Conservation (phyloP, 2,888 invertebrate genomes). For the Clanis bilineata region DNA sequence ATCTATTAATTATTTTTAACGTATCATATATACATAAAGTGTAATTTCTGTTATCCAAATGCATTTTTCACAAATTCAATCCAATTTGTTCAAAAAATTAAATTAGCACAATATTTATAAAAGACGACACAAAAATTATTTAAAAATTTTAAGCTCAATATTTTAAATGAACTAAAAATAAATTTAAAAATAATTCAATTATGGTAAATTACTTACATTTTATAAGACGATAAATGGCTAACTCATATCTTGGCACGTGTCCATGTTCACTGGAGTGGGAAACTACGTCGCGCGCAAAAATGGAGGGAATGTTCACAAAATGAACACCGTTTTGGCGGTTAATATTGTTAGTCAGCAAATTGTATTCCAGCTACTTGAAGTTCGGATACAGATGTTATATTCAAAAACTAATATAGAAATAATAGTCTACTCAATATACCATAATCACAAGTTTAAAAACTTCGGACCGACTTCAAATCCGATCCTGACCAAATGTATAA, state of each 20-base stretch:
- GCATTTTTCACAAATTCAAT: neutral
- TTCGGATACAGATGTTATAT: too few relatives aligned
- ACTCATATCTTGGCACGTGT: constrained; percentile 14
- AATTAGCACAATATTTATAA: neutral
- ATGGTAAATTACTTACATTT: neutral
- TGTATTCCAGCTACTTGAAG: neutral
- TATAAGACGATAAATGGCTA: constrained; percentile 9
- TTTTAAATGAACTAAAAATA: neutral
- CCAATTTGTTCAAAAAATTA: too few relatives aligned
- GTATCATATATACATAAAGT: too few relatives aligned
- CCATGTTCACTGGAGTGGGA: constrained; percentile 9
- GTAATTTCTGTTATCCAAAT: neutral
- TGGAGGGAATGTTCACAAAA: constrained; percentile 11
- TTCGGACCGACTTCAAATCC: too few relatives aligned
- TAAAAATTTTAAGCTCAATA: neutral
- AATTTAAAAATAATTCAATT: neutral
- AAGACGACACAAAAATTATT: neutral
- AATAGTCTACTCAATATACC: neutral
- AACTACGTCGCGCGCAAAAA: constrained; percentile 7
- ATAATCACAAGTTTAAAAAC: too few relatives aligned
- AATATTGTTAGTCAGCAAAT: constrained; percentile 10
- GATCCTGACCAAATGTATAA: too few relatives aligned
- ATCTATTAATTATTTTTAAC: too few relatives aligned
- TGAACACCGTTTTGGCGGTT: constrained; percentile 9
- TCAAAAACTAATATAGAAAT: too few relatives aligned